Conservation (phyloP, 2,797 vertebrate species). For the Neomorphus geoffroyi region DNA sequence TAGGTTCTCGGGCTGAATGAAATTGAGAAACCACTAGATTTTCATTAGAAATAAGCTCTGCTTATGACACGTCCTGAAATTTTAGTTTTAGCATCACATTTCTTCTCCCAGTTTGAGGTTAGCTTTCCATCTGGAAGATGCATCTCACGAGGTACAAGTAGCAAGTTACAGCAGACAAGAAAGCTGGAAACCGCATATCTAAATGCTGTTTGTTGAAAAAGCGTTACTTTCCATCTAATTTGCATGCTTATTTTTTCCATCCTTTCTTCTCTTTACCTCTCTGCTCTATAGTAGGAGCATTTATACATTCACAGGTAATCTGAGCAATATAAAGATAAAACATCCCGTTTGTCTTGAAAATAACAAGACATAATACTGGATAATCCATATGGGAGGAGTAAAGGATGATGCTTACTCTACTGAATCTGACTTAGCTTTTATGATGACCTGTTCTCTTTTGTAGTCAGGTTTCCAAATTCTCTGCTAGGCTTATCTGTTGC, state of each 20-base stretch:
- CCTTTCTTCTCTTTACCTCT: background rate
- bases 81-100: slow-evolving; percentile 2
- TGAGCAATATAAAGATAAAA: background rate
- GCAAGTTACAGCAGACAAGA: background rate
- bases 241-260: background rate
- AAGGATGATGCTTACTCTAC: background rate
- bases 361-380: background rate
- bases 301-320: background rate
- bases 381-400: background rate
- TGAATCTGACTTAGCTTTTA: background rate
- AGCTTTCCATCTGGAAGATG: background rate
- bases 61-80: background rate
- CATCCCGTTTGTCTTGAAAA: background rate
- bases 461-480: background rate
- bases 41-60: background rate
- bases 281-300: background rate
- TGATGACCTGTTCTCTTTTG: background rate
- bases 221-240: background rate
- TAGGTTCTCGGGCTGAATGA: background rate
- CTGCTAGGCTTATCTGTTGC: background rate
- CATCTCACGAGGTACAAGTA: background rate
- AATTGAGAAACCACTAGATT: background rate
- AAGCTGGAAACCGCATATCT: background rate
- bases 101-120: background rate
- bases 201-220: background rate